Conservation (phyloP, 2,888 invertebrate species). For the Nymphalis urticae region DNA sequence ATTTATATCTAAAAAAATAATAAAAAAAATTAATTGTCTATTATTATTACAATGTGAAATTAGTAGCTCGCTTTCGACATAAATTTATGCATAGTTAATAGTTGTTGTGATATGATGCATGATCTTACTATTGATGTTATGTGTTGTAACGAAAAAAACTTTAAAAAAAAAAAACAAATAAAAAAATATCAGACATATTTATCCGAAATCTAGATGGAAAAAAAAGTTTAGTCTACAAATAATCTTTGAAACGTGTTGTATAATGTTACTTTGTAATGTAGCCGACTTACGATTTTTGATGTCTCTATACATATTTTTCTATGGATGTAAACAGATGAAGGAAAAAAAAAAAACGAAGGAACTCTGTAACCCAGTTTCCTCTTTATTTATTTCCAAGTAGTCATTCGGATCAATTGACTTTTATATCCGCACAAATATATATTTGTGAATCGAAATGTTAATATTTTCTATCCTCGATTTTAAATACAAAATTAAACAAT, state of each 20-base stretch:
- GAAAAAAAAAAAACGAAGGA: constrained; percentile 4
- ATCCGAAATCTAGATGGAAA: constrained; percentile 12
- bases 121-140: constrained; percentile 27
- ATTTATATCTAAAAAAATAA: neutral
- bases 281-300: constrained; percentile 63
- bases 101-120: constrained; percentile 31
- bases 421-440: constrained; percentile 32
- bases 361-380: constrained; percentile 24
- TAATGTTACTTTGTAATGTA: constrained; percentile 43
- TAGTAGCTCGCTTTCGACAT: constrained; percentile 24
- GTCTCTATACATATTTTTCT: constrained; percentile 55
- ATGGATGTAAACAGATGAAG: constrained; percentile 44
- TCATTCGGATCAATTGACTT: constrained; percentile 15
- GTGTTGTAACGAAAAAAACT: constrained; percentile 25
- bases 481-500: neutral
- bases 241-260: constrained; percentile 34
- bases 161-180: constrained; percentile 6
- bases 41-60: constrained; percentile 9
- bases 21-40: constrained; percentile 9
- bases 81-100: constrained; percentile 25
- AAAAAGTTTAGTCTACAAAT: constrained; percentile 12
- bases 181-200: constrained; percentile 28
- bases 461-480: constrained; percentile 9
- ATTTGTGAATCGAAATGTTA: constrained; percentile 15
- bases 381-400: constrained; percentile 15